Evolutionary conservation across 2,797 vertebrate species (phyloP).

Genomic region (Sylvia borin): DNA sequence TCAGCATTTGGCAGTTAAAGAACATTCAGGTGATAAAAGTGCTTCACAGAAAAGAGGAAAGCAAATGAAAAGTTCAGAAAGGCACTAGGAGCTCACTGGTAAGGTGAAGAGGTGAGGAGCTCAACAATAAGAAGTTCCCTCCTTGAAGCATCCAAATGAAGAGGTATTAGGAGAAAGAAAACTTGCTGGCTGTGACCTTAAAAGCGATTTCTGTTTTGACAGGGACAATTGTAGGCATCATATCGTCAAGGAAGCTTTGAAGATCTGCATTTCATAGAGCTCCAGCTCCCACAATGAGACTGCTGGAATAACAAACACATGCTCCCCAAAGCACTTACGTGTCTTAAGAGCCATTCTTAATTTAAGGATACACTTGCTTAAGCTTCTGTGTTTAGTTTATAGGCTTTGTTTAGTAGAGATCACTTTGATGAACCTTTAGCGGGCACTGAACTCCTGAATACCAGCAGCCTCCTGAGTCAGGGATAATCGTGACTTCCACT

Average conservation of each 20-base stretch:
- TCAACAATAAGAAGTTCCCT: background rate
- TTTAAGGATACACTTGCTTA: background rate
- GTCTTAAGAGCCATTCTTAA: background rate
- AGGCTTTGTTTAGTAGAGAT: background rate
- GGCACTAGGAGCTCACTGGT: background rate
- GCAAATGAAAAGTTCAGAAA: background rate
- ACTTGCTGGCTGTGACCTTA: background rate
- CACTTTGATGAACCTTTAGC: background rate
- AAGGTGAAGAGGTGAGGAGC: background rate
- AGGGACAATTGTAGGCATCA: background rate
- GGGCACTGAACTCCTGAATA: background rate
- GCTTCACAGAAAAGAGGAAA: background rate
- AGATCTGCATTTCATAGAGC: background rate
- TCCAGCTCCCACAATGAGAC: background rate
- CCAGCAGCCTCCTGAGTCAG: background rate
- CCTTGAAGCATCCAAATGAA: background rate
- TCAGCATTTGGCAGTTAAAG: background rate
- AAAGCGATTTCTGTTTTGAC: background rate
- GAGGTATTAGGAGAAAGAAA: background rate
- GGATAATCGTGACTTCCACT: background rate
- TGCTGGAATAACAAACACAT: background rate
- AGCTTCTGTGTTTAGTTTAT: background rate
- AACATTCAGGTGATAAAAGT: background rate
- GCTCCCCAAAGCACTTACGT: background rate
- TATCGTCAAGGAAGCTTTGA: background rate